These are phyloP conservation scores for Corythucha ciliata DNA, from an alignment of 2,888 invertebrate species.

Conservation along the genomic window DNA sequence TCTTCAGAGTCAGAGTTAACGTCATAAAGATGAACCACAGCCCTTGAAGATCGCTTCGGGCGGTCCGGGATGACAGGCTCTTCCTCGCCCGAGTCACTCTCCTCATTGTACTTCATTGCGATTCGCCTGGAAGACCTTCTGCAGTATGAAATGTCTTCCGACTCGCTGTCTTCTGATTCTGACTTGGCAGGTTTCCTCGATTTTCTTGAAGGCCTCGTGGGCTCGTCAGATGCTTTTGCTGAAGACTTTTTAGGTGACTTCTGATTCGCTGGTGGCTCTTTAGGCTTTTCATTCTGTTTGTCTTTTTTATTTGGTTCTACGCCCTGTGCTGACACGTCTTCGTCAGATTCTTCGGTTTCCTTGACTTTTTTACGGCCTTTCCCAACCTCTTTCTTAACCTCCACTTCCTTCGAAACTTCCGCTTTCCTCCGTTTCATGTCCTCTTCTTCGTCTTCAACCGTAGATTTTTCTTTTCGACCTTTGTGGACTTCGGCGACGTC, in stretches of 20 bases:
- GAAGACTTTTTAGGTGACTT: neutral
- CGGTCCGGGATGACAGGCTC: too few species aligned
- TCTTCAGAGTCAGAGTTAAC: too few species aligned
- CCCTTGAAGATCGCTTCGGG: too few species aligned
- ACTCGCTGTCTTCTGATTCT: too few species aligned
- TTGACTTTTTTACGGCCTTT: neutral
- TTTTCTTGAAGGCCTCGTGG: too few species aligned
- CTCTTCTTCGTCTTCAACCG: neutral
- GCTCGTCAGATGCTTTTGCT: too few species aligned
- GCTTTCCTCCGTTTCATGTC: conserved; percentile 16
- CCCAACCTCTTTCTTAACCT: conserved; percentile 12
- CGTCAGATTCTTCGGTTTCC: neutral
- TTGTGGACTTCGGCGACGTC: neutral
- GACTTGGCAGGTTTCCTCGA: too few species aligned
- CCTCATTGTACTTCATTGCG: too few species aligned
- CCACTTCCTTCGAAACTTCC: conserved; percentile 9
- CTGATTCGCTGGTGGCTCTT: neutral
- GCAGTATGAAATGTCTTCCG: too few species aligned
- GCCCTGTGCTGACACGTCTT: neutral
- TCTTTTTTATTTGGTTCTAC: neutral
- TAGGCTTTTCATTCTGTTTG: neutral
- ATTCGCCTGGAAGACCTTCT: too few species aligned
- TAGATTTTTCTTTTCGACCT: neutral
- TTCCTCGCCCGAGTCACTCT: too few species aligned
- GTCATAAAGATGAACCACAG: too few species aligned